Evolutionary conservation across 2,113 vertebrate genomes (phyloP), one percentile per base, ranked within the genome.

Genomic region (Hoplias malabaricus): DNA sequence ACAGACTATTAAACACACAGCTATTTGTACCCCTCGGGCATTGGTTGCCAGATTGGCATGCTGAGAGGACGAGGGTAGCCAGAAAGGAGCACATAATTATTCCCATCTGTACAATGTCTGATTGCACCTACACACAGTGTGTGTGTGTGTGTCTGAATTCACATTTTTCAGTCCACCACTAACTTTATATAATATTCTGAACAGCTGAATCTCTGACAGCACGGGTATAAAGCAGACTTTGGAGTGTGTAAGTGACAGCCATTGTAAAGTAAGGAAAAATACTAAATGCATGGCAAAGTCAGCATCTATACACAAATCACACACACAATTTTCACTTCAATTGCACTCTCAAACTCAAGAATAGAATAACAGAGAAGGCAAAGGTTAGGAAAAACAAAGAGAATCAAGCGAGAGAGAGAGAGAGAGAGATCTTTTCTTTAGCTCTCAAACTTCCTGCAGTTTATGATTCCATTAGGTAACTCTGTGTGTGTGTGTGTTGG

Each of bases 371-470:
- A 0, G 46, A 50, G 43, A 6, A 69, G 9, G 5, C 25, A 12
- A 42, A 56, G 63, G 48, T 68, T 50, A 57, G 40, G 19, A 71
- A 11, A 70, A n/a, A 71, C 40, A 71, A 69, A 70, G 54, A 38
- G 40, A 2, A 9, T 38, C 34, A 38, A 16, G 29, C 3, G 25
- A 2, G 25, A 19, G 27, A 36, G 42, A 25, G 9, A 74, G 23
- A 42, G 7, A 29, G 25, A 5, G 29, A 50, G 21, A 62, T 48
- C 38, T 29, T 61, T 33, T 31, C 57, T 61, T 33, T 36, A 11
- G 1, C 34, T 63, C 33, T 36, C 33, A 36, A 21, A 36, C 33
- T 34, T 63, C 31, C 59, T 63, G 31, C 16, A 36, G 2, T 36
- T 34, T 36, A 63, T 21, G 33, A 63, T 36, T 36, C 34, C 19